Base-by-base conservation (phyloP, 1,140 invertebrate species). In the Drosophila baimaii region DNA sequence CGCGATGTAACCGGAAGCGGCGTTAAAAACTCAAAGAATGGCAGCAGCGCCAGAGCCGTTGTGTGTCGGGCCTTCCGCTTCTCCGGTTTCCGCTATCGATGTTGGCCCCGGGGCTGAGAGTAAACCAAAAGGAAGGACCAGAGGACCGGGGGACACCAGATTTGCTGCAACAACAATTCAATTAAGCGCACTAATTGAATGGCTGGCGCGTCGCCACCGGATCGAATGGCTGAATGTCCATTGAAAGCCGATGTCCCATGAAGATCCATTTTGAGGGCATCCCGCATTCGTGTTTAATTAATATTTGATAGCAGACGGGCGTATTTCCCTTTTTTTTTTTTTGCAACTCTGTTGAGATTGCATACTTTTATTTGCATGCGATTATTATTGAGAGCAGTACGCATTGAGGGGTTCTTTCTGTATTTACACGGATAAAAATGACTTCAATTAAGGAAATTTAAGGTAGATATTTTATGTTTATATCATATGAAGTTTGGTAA, bases 141-240 rank as follows among this genome's bases (percentile, higher is more conserved):
- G n/a, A 43, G 21, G 29, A 54, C 37, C 61, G 79, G 81, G 62
- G 77, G 61, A 57, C 62, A 78, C 63, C 80, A 77, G 84, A 89
- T 89, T 89, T 89, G 77, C 84, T 72, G 77, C 75, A 82, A 90
- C 76, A 90, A 90, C 81, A 90, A 90, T 85, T 91, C 79, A 91
- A 91, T 91, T 91, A 91, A 91, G 79, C 84, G 64, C 52, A 91
- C 89, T 91, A 91, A 91, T 91, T 91, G 89, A 91, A 89, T 86
- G 81, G 68, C 66, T 47, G 77, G 33, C 64, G 61, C 69, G 46
- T 74, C 64, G 83, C 21, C 29, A 43, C 23, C 41, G 55, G 37
- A 54, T 79, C 76, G 71, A 64, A 76, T 86, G 68, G 25, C 78
- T 21, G 46, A 54, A n/a, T 66, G 44, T 66, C 61, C 56, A 77